Base-by-base conservation (phyloP, 2,113 vertebrate genomes). In the Hipposideros armiger region DNA sequence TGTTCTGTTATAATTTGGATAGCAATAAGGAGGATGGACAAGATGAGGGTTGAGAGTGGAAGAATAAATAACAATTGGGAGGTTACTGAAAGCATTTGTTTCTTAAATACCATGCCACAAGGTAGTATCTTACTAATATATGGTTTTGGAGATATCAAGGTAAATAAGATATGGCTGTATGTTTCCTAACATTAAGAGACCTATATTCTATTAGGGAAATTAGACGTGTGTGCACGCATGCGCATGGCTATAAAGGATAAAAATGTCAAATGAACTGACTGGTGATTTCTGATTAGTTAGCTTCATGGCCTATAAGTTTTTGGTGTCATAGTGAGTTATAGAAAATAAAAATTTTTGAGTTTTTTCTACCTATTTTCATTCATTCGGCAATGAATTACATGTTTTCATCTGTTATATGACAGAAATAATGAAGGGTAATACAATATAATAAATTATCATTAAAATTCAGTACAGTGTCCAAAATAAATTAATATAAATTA, bases 401-500 rank as follows among this genome's bases (percentile, higher is more conserved):
- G 82, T 94, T 94, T 24, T 11, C 9, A 82, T 82, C 47, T 26
- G 0, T 1, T 92, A 32, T 74, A 50, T 36, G 47, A 64, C 50
- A 90, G 28, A 92, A 70, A 64, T 58, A 54, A 10, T 84, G 4
- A 69, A 45, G 5, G 5, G 10, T 77, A 80, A 93, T 40, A 24
- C 7, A 47, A 20, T 70, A 69, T 86, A 76, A 93, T 94, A 96
- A 92, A 56, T 89, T 91, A 86, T 42, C 56, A 92, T 78, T 87
- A 95, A 94, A 72, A 97, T 76, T 94, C 73, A 82, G 89, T 94
- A 58, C 47, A 87, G 22, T 84, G 24, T 74, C 89, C 36, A 69
- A 96, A 96, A 91, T 91, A 97, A 97, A 95, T 95, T 89, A 97
- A 89, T 89, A 95, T 64, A 93, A 86, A 91, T 97, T 69, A 90